Percentiles rank a stretch among this genome's conserved stretches.
These are phyloP conservation scores for Globodera rostochiensis DNA, from an alignment of 1,140 invertebrate species.

Conservation along the genomic window DNA sequence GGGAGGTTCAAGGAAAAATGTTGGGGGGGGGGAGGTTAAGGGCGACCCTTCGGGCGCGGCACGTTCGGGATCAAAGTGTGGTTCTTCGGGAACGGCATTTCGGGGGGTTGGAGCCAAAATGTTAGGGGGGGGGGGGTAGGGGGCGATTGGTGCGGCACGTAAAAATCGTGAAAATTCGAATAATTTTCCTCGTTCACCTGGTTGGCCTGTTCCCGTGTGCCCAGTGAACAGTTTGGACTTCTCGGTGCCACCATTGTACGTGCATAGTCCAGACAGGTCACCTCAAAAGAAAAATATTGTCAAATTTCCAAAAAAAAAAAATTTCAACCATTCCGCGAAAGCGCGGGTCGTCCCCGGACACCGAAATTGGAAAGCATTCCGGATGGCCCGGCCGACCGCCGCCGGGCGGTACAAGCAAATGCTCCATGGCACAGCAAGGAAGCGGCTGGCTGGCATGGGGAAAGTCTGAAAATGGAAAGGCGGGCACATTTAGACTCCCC, in stretches of 20 bases:
- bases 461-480: not conserved
- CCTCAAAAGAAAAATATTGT: not conserved
- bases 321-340: conserved; percentile 47
- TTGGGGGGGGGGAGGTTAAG: no score
- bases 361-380: conserved; percentile 58
- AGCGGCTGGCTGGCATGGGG: conserved; percentile 2
- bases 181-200: conserved; percentile 70
- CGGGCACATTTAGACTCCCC: not conserved
- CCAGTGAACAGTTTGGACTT: conserved; percentile 65
- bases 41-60: no score
- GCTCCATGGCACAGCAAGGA: conserved; percentile 30
- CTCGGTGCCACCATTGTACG: conserved; percentile 55
- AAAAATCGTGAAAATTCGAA: not conserved
- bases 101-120: no score
- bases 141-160: not conserved
- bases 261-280: conserved; percentile 50
- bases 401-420: conserved; percentile 59
- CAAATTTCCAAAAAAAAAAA: conserved; percentile 6
- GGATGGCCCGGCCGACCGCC: conserved; percentile 47
- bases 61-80: no score
- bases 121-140: no score
- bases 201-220: conserved; percentile 87
- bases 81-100: no score
- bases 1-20: no score
- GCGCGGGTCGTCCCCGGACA: conserved; percentile 47